A percentile compares a stretch with the other conserved stretches of the same genome.
Evolutionary conservation across 2,113 vertebrate species (phyloP).

Genomic region (Prolemur simus): DNA sequence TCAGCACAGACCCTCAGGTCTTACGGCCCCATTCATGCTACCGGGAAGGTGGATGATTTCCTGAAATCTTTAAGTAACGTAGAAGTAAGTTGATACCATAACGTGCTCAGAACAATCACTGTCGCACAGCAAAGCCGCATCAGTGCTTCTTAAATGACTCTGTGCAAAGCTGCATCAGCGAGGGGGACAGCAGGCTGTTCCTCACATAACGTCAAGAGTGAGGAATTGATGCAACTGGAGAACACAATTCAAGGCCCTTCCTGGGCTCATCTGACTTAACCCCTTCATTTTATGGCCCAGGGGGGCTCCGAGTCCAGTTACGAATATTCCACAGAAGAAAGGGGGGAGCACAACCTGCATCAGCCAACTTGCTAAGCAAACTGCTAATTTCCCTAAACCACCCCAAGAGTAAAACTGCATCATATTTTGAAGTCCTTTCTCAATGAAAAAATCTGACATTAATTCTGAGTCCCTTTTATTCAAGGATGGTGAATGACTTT

Average conservation of each 20-base stretch:
- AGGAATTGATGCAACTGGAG: not conserved
- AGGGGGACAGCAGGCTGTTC: no score
- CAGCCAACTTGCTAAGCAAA: not conserved
- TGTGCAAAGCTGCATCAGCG: not conserved
- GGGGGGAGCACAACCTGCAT: not conserved
- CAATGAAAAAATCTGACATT: not conserved
- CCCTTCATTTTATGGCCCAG: no score
- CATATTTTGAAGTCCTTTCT: not conserved
- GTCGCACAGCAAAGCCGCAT: not conserved
- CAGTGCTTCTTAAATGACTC: not conserved
- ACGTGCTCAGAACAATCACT: not conserved
- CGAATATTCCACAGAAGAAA: not conserved
- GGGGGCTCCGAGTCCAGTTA: not conserved
- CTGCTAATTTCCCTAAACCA: not conserved
- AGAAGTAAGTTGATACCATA: not conserved
- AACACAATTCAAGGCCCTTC: not conserved
- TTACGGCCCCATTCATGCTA: not conserved
- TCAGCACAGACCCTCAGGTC: not conserved
- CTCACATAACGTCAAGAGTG: not conserved
- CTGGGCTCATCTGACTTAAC: not conserved
- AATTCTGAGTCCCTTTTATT: conserved; percentile 1
- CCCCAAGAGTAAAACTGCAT: not conserved
- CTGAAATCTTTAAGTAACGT: not conserved
- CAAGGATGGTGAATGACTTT: not conserved
- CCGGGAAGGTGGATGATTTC: not conserved